phyloP scores from a whole-genome alignment of 2,888 invertebrate species.

The Caenorhabditis sp. region DNA sequence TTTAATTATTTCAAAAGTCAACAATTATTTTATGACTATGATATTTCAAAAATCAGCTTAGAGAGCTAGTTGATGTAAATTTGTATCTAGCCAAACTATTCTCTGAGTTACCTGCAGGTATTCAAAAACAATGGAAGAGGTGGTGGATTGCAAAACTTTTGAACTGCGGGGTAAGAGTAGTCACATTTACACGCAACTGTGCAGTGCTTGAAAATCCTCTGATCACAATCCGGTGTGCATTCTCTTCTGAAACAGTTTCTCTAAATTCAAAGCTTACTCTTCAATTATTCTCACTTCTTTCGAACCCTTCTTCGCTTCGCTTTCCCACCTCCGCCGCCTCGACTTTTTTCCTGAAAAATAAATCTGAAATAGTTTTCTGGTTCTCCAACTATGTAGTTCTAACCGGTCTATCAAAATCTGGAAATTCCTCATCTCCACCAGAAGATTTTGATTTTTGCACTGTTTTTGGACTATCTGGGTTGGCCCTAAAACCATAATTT shows the following conservation, averaged over 20 bases:
- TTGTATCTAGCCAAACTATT: too few species aligned
- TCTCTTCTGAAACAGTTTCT: slow-evolving; percentile 15
- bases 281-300: background rate
- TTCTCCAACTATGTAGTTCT: background rate
- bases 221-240: slow-evolving; percentile 61
- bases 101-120: slow-evolving; percentile 57
- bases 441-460: background rate
- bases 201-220: slow-evolving; percentile 44
- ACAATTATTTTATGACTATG: too few species aligned
- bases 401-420: slow-evolving; percentile 45
- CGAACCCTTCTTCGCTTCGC: background rate
- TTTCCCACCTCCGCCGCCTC: background rate
- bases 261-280: background rate
- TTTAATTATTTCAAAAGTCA: too few species aligned
- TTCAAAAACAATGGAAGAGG: slow-evolving; percentile 64
- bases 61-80: too few species aligned
- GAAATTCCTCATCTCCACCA: slow-evolving; percentile 30
- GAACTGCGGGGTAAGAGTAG: slow-evolving; percentile 60
- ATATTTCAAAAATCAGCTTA: too few species aligned
- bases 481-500: background rate
- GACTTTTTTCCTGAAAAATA: background rate
- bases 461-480: background rate
- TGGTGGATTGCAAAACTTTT: slow-evolving; percentile 66
- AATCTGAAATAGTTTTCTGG: too few species aligned
- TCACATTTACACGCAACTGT: slow-evolving; percentile 61